Conservation (phyloP, 2,113 vertebrate species). For the Harpagus bidentatus region DNA sequence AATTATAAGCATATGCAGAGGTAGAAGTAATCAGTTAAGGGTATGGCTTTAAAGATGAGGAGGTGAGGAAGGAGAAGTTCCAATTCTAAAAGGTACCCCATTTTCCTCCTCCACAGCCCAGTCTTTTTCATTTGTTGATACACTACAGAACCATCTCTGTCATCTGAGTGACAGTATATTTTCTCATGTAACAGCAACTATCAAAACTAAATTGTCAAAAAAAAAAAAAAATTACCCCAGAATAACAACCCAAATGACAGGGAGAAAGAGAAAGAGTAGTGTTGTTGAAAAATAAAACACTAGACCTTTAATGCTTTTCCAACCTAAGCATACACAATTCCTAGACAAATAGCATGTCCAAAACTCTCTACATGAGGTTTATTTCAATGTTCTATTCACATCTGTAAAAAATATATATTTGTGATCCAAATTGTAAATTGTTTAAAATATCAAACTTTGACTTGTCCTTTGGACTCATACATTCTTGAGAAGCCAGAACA, state of each 20-base stretch:
- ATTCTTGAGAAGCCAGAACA: not conserved
- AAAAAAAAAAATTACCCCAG: not conserved
- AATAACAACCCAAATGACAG: not conserved
- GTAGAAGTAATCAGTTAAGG: not conserved
- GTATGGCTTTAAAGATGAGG: not conserved
- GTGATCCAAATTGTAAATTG: not conserved
- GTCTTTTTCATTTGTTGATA: not conserved
- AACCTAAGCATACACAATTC: not conserved
- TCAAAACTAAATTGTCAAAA: not conserved
- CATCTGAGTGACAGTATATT: not conserved
- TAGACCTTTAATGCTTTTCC: not conserved
- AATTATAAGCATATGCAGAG: not conserved
- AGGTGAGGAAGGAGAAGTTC: not conserved
- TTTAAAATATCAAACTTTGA: not conserved
- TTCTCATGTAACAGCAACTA: not conserved
- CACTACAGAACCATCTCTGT: not conserved
- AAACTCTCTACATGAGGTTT: not conserved
- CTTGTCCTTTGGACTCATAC: not conserved
- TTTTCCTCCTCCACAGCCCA: accelerated
- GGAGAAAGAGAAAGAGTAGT: not conserved
- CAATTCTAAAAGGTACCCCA: accelerated
- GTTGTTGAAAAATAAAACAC: not conserved
- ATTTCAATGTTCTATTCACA: not conserved
- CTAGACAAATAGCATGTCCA: not conserved
- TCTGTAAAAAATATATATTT: not conserved